These are phyloP conservation scores for Damaliscus lunatus DNA, from an alignment of 2,113 vertebrate genomes.

Conservation along the genomic window DNA sequence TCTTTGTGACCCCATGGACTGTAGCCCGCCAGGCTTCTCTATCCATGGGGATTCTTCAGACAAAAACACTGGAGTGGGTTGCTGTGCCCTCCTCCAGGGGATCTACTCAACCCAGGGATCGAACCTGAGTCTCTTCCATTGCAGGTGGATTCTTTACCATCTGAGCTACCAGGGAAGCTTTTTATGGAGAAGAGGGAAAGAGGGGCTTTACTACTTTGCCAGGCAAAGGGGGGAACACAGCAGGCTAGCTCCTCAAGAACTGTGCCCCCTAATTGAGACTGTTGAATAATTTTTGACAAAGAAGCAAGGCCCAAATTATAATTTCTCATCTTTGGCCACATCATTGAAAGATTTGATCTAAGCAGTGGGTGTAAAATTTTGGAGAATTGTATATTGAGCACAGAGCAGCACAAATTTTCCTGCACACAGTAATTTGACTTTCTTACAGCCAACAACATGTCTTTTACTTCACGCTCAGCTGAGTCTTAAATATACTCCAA, in stretches of 20 bases:
- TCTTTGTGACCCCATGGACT: neutral
- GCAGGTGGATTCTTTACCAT: neutral
- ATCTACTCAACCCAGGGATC: neutral
- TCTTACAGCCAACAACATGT: constrained; percentile 17
- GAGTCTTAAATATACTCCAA: constrained; percentile 47
- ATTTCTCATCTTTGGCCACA: constrained; percentile 7
- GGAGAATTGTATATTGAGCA: constrained; percentile 34
- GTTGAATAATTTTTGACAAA: neutral
- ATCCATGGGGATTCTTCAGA: neutral
- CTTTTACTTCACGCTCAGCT: constrained; percentile 35
- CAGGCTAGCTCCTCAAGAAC: neutral
- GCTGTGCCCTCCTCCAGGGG: neutral
- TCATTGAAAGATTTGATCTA: constrained; percentile 5
- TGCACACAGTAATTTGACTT: constrained; percentile 16
- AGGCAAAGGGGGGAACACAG: neutral
- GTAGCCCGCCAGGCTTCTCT: neutral
- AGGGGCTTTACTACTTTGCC: neutral
- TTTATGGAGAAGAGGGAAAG: neutral
- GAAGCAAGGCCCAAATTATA: neutral
- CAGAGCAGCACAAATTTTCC: neutral
- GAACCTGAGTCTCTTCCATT: neutral
- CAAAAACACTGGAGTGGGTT: neutral
- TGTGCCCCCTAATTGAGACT: neutral
- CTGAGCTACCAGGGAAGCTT: neutral
- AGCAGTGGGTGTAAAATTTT: neutral